phyloP scores from a whole-genome alignment of 2,797 vertebrate species.

The Alfaro cultratus region DNA sequence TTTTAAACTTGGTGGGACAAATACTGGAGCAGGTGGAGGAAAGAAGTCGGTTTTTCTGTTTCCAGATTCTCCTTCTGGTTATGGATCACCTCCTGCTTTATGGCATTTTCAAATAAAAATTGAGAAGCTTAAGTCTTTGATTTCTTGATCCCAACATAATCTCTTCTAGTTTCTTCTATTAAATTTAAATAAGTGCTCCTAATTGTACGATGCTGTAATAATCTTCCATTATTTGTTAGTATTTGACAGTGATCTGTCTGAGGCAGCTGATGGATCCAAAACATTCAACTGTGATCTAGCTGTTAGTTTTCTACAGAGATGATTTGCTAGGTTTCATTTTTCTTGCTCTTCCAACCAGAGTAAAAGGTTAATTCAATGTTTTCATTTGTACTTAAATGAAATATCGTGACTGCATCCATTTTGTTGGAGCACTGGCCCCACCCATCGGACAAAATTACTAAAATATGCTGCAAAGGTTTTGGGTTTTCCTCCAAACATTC shows the following conservation, averaged over 20 bases:
- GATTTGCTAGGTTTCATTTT: not conserved
- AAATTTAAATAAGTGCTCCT: not conserved
- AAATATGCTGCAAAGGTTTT: not conserved
- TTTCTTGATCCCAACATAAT: no score
- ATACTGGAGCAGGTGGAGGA: not conserved
- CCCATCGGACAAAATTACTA: not conserved
- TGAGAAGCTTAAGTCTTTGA: not conserved
- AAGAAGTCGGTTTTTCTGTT: not conserved
- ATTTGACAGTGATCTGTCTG: not conserved
- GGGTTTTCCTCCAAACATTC: not conserved
- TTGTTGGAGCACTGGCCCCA: not conserved
- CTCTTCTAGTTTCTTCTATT: not conserved
- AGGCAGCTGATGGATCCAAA: not conserved
- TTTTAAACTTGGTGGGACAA: not conserved
- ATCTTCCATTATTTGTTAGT: not conserved
- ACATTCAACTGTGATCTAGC: not conserved
- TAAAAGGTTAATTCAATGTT: not conserved
- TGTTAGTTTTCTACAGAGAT: not conserved
- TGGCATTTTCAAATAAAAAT: not conserved
- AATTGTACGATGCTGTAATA: not conserved
- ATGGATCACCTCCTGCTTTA: not conserved
- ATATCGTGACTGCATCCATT: not conserved
- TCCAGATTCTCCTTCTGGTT: not conserved
- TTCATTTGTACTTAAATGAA: not conserved
- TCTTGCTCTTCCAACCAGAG: not conserved